Base-by-base conservation (phyloP, 1,140 invertebrate genomes). In the Heterodera carotae region DNA sequence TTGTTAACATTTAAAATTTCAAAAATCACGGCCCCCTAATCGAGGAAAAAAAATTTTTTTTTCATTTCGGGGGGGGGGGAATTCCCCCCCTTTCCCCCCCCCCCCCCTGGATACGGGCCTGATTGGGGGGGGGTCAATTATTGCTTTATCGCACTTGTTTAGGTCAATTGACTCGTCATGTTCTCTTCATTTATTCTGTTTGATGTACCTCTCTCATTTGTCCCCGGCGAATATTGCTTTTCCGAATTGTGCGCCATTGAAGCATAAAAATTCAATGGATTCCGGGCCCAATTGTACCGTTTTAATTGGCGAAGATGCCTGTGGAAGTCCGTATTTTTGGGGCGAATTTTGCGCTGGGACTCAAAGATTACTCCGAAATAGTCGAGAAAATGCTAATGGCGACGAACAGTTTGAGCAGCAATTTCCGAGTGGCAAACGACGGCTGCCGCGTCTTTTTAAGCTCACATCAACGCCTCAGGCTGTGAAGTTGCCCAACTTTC, bases 341-440 rank as follows among this genome's bases (percentile, higher is more conserved):
- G 83, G 83, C 18, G 83, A 86, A 59, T 86, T 84, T 43, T 81
- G 80, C 15, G 83, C 78, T 39, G 82, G 80, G 12, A 78, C 27
- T 66, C 39, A 82, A 22, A 31, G 75, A 4, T 56, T 83, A 5
- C 39, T 66, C 10, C 8, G 15, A 15, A 66, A 15, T 36, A 48
- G 79, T 56, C 79, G 36, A 10, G 29, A 27, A 39, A 39, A 78
- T 33, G n/a, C 76, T 36, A n/a, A 80, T 15, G 59, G 53, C n/a
- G 29, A 76, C 72, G 4, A 75, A 34, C n/a, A n/a, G n/a, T n/a
- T n/a, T 72, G 76, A 22, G 27, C 43, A n/a, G 25, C 48, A 53
- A 15, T 34, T 10, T 15, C 29, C 29, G 12, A 43, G 39, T 43
- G 39, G 39, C 39, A 43, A 43, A 43, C 12, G 6, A 6, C 39